Base-by-base conservation (phyloP, 2,113 vertebrate species). In the Tachuris rubrigastra region DNA sequence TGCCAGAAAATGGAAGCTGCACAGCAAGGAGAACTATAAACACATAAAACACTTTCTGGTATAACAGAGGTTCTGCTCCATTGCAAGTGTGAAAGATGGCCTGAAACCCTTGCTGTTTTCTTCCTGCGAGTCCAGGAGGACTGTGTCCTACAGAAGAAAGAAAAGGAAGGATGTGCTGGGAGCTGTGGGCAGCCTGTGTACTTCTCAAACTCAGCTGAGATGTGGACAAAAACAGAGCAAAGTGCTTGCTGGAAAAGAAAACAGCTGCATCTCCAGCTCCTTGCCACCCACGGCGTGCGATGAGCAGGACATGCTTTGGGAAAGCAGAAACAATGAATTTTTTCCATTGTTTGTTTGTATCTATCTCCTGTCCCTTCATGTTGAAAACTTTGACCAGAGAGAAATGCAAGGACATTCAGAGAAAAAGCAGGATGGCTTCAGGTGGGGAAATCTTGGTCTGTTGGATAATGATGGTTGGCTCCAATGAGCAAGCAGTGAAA, bases 211-310 rank as follows among this genome's bases (percentile, higher is more conserved):
- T 76, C 78, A 35, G 19, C 4, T 66, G 87, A 59, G 87, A 83
- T 39, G 50, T 15, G 46, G 46, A 89, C 46, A n/a, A 69, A 93
- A 95, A 73, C 49, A 91, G 55, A 83, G 80, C 49, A 73, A 85
- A 96, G 67, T 53, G 63, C 58, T 73, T 62, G n/a, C 37, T 94
- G 62, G 71, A 76, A 95, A 87, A 90, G 63, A 67, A 94, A 93
- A 79, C 74, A 94, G 77, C 56, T 89, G 49, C 49, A 58, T 87
- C 71, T 69, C 37, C 76, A 86, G 23, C 56, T 86, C 47, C 46
- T 14, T 79, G 87, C 87, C 85, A 96, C 94, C 77, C 89, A 95
- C 58, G 6, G 73, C 0, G 21, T 46, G 53, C 2, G 3, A 72
- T 14, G 66, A 77, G 60, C 87, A 94, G 56, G 69, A 63, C 71